Conservation (phyloP, 2,113 vertebrate species). For the Otolemur garnettii region DNA sequence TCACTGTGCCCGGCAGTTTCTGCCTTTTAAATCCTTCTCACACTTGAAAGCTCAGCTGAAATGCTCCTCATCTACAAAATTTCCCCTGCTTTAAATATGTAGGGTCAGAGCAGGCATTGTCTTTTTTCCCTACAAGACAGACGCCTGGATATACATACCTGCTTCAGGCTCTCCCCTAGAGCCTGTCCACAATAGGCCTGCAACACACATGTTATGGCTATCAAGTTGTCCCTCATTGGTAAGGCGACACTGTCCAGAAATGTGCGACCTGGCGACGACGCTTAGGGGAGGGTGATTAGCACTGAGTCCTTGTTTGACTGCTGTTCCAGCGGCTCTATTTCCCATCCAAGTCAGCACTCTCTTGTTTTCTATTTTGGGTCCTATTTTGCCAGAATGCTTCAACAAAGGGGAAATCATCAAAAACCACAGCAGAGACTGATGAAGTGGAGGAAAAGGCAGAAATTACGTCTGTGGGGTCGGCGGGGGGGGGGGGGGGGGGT, state of each 20-base stretch:
- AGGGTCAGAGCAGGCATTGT: accelerated
- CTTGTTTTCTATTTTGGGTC: constrained; percentile 69
- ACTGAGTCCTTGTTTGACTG: neutral
- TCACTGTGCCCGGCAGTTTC: too few relatives aligned
- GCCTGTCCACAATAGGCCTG: neutral
- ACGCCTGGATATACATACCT: neutral
- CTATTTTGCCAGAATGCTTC: constrained; percentile 60
- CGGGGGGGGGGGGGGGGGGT: neutral
- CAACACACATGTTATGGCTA: accelerated
- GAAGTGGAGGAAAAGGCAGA: constrained; percentile 58
- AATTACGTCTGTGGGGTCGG: neutral
- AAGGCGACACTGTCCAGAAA: neutral
- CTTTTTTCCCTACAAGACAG: neutral
- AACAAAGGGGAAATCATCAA: constrained; percentile 72
- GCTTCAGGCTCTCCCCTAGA: neutral
- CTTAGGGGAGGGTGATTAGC: neutral
- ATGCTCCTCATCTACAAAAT: neutral
- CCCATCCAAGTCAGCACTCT: constrained; percentile 22
- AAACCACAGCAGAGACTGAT: constrained; percentile 60
- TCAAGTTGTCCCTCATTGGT: neutral
- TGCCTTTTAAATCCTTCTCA: neutral
- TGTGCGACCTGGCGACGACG: accelerated
- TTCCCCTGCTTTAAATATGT: neutral
- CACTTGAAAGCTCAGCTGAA: neutral
- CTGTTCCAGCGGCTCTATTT: neutral